A percentile compares a stretch with the other conserved stretches of the same genome.
phyloP scores from a whole-genome alignment of 2,113 vertebrate species.

The Probosciger aterrimus region DNA sequence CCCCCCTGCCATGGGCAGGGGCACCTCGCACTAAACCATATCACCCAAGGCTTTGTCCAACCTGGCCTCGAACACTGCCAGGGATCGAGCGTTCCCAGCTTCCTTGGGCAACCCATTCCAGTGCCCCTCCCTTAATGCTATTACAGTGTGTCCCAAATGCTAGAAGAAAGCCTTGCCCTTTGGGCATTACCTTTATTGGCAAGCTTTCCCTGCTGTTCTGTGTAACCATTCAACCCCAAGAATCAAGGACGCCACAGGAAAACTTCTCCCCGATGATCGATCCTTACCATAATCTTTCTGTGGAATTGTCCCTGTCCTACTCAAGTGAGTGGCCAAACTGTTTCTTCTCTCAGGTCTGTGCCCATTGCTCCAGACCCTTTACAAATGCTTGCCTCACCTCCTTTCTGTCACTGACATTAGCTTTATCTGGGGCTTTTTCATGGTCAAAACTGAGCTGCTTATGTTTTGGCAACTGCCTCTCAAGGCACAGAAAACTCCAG shows the following conservation, averaged over 20 bases:
- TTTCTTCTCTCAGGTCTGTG: background rate
- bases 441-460: background rate
- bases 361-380: background rate
- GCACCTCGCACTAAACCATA: no score
- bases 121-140: background rate
- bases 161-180: background rate
- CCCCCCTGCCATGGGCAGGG: no score
- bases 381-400: background rate
- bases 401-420: background rate
- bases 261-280: background rate
- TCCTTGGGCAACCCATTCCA: no score
- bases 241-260: background rate
- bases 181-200: background rate
- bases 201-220: background rate
- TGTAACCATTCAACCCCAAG: background rate
- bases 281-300: background rate
- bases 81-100: no score
- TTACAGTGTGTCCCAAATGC: background rate
- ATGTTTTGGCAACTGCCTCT: background rate
- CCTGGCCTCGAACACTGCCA: no score
- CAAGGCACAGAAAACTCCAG: background rate
- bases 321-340: background rate
- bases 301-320: background rate
- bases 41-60: no score
- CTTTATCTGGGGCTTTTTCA: background rate